Evolutionary conservation across 2,113 vertebrate species (phyloP).

Genomic region (Budorcas taxicolor): DNA sequence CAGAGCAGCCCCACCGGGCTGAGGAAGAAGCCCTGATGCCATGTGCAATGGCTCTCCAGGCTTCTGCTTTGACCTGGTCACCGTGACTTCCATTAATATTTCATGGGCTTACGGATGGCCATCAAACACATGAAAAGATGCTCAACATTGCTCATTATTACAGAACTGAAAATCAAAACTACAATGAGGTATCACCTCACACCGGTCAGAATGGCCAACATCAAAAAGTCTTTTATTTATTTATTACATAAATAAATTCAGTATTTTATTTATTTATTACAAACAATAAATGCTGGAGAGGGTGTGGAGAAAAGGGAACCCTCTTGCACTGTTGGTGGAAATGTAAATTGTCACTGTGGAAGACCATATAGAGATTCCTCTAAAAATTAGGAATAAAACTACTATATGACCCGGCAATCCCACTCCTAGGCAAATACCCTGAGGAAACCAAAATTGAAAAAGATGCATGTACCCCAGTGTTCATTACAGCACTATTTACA

Average conservation of each 20-base stretch:
- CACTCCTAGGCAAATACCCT: neutral
- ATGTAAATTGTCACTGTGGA: neutral
- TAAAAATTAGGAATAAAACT: neutral
- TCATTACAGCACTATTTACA: neutral
- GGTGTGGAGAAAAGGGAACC: neutral
- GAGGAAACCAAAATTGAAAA: neutral
- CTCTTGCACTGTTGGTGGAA: neutral
- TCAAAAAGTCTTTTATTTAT: neutral
- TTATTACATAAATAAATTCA: neutral
- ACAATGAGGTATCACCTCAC: neutral
- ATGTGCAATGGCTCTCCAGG: rapidly evolving
- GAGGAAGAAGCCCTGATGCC: neutral
- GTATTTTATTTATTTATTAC: neutral
- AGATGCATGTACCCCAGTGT: neutral
- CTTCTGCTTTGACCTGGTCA: neutral
- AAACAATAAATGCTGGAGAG: neutral
- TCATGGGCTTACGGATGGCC: neutral
- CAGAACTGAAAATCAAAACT: neutral
- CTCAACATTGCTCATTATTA: neutral
- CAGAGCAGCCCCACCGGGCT: neutral
- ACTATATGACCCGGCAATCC: neutral
- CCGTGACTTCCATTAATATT: rapidly evolving
- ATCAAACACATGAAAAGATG: neutral
- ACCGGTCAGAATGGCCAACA: neutral
- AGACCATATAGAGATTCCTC: neutral